phyloP scores from a whole-genome alignment of 2,113 vertebrate genomes.

The Fregetta grallaria region DNA sequence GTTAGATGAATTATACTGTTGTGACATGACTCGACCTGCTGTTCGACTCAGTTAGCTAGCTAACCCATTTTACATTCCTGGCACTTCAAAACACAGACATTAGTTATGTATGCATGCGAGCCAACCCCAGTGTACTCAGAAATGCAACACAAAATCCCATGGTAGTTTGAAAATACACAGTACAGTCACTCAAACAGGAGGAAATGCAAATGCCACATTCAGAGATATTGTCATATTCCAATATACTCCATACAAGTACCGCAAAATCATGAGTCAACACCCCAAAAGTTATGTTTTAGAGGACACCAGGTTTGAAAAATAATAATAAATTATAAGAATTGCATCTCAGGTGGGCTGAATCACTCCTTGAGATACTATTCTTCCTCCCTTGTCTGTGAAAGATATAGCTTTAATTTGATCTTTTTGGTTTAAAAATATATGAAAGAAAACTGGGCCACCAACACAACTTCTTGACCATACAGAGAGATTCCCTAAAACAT shows the following conservation, averaged over 20 bases:
- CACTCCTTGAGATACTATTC: not conserved
- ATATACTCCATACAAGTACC: not conserved
- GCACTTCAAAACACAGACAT: slow-evolving; percentile 38
- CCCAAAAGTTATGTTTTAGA: not conserved
- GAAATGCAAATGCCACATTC: not conserved
- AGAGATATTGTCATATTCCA: not conserved
- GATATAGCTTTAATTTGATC: not conserved
- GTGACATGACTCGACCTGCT: slow-evolving; percentile 46
- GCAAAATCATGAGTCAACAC: not conserved
- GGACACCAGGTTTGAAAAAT: not conserved
- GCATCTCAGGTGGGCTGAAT: not conserved
- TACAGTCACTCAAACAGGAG: not conserved
- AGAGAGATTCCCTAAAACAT: not conserved
- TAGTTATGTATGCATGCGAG: slow-evolving; percentile 4
- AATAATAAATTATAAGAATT: not conserved
- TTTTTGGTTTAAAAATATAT: not conserved
- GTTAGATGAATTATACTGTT: slow-evolving; percentile 26
- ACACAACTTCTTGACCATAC: not conserved
- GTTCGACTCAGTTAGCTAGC: not conserved
- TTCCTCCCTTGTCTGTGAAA: not conserved
- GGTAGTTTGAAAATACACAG: not conserved
- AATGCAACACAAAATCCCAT: slow-evolving; percentile 16
- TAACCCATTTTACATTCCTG: slow-evolving; percentile 14
- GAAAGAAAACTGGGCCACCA: not conserved
- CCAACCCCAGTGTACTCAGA: not conserved